Evolutionary conservation across 2,888 invertebrate genomes (phyloP).

Genomic region (Eurytoma californica): DNA sequence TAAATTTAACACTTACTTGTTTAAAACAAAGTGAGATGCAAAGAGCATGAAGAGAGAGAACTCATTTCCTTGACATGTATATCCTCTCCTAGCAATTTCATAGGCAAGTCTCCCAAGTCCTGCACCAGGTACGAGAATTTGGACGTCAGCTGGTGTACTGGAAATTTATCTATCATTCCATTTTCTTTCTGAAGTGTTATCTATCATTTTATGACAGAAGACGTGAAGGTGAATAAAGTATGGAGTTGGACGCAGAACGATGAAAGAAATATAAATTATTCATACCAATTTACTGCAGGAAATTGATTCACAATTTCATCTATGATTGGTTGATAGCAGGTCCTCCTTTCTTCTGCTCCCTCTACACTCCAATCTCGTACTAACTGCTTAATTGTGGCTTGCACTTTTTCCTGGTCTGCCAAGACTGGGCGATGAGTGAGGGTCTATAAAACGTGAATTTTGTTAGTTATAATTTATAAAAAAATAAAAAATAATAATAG

Average conservation of each 20-base stretch:
- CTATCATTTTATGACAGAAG: slow-evolving; percentile 55
- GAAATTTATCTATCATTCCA: slow-evolving; percentile 66
- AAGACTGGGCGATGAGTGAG: slow-evolving; percentile 70
- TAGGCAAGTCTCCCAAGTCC: slow-evolving; percentile 95
- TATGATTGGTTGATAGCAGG: slow-evolving; percentile 93
- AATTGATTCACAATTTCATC: slow-evolving; percentile 86
- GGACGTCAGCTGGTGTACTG: slow-evolving; percentile 77
- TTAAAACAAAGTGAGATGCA: slow-evolving; percentile 96
- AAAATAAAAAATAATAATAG: slow-evolving; percentile 4
- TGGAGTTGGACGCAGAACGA: slow-evolving; percentile 46
- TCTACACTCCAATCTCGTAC: slow-evolving; percentile 97
- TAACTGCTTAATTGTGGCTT: slow-evolving; percentile 95
- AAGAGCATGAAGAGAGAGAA: slow-evolving; percentile 98
- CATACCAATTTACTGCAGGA: slow-evolving; percentile 79
- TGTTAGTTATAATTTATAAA: neutral
- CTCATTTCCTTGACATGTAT: slow-evolving; percentile 97
- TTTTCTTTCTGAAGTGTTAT: slow-evolving; percentile 58
- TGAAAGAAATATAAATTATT: slow-evolving; percentile 28
- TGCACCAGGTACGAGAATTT: slow-evolving; percentile 95
- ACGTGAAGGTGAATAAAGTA: slow-evolving; percentile 55
- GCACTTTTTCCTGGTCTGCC: slow-evolving; percentile 85
- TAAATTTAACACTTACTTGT: slow-evolving; percentile 79
- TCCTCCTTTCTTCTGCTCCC: slow-evolving; percentile 87
- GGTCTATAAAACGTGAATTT: slow-evolving; percentile 51
- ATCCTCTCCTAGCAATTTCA: slow-evolving; percentile 94